These are phyloP conservation scores for Todiramphus saurophagus DNA, from an alignment of 2,113 vertebrate species.

Conservation along the genomic window DNA sequence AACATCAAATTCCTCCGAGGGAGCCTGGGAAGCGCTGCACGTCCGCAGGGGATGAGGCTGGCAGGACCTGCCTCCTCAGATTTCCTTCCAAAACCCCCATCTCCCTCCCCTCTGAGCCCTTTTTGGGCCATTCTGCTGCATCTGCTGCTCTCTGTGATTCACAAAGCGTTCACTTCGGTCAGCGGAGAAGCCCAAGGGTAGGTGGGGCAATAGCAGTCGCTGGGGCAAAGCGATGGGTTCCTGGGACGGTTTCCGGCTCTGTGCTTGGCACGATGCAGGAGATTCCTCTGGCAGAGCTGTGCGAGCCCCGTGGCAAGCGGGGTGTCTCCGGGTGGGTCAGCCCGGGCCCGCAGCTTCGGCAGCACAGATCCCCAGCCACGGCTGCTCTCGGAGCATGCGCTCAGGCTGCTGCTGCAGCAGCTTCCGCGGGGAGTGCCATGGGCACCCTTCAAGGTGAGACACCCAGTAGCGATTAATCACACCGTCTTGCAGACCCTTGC, in stretches of 20 bases:
- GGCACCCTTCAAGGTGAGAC: not conserved
- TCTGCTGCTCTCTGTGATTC: not conserved
- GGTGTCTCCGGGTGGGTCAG: not conserved
- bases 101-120: not conserved
- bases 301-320: no score
- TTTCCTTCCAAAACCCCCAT: not conserved
- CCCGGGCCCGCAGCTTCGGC: fast-evolving
- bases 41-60: not conserved
- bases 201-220: not conserved
- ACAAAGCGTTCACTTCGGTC: not conserved
- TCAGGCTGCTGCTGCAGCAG: not conserved
- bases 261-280: not conserved
- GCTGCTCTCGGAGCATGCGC: not conserved
- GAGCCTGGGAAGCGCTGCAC: not conserved
- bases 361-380: no score
- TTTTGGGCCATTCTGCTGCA: not conserved
- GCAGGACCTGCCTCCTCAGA: not conserved
- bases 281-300: no score
- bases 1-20: not conserved
- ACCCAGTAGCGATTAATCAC: not conserved
- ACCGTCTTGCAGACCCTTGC: not conserved
- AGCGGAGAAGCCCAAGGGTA: not conserved
- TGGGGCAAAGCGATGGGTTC: not conserved
- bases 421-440: not conserved
- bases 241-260: not conserved